phyloP scores from a whole-genome alignment of 2,113 vertebrate genomes.

The Halichoerus grypus region DNA sequence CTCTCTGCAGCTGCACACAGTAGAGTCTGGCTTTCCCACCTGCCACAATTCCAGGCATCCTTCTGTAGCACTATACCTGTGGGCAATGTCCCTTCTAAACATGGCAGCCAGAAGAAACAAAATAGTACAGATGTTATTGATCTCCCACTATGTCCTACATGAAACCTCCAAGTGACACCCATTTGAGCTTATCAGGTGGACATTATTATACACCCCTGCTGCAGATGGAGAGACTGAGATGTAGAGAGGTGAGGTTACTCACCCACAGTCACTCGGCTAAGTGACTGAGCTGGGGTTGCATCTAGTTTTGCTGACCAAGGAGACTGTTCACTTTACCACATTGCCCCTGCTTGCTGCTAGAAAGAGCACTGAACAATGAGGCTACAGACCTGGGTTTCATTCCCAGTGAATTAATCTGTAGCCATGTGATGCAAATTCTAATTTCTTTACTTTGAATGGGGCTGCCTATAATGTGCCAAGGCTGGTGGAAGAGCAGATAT shows the following conservation, averaged over 20 bases:
- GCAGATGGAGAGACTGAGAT: background rate
- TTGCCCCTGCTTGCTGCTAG: background rate
- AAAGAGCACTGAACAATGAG: background rate
- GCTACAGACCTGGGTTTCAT: background rate
- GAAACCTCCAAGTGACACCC: background rate
- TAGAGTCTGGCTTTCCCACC: background rate
- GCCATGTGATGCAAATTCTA: background rate
- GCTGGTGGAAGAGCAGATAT: background rate
- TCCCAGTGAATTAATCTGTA: background rate
- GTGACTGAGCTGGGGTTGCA: accelerated
- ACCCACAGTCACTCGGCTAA: background rate
- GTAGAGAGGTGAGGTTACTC: background rate
- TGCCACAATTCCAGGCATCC: background rate
- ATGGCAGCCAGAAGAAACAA: background rate
- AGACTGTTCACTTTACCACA: background rate
- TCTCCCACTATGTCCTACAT: background rate
- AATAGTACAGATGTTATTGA: background rate
- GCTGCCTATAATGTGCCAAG: background rate
- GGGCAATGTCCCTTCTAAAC: background rate
- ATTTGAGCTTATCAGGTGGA: background rate
- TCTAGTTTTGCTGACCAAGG: too few relatives aligned
- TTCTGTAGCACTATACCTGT: background rate
- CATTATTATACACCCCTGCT: background rate
- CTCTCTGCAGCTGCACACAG: background rate
- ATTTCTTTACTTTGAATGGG: background rate